These are phyloP conservation scores for Margaritifera margaritifera DNA, from an alignment of 2,888 invertebrate species.

Conservation along the genomic window DNA sequence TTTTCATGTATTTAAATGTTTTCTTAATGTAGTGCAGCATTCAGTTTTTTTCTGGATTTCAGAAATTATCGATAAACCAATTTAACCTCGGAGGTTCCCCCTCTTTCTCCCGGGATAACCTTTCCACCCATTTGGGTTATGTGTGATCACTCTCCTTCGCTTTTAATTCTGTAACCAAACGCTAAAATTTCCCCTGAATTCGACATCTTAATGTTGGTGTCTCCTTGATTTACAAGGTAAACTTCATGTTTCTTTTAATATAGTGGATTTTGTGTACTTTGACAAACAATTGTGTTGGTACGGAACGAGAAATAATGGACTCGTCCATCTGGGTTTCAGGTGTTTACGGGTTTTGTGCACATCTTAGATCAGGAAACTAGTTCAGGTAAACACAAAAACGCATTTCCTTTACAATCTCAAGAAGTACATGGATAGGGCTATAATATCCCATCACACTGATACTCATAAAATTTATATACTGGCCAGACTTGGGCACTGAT, in stretches of 20 bases:
- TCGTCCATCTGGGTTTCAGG: conserved; percentile 22
- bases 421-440: too few species aligned
- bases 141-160: conserved; percentile 1
- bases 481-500: not conserved
- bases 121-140: conserved; percentile 15
- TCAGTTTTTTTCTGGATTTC: conserved; percentile 1
- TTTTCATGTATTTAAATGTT: not conserved
- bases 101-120: conserved; percentile 12
- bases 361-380: too few species aligned
- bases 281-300: conserved; percentile 1
- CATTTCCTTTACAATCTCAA: too few species aligned
- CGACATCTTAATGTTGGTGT: not conserved
- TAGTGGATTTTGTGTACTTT: not conserved
- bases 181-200: not conserved
- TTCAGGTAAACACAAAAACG: too few species aligned
- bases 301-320: conserved; percentile 23
- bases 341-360: conserved; percentile 5
- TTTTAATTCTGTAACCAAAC: not conserved
- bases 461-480: not conserved
- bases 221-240: not conserved
- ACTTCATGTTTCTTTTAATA: not conserved
- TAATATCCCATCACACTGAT: too few species aligned
- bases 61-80: not conserved
- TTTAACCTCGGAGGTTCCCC: conserved; percentile 11
- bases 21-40: conserved; percentile 1